Evolutionary conservation across 37 sponge, comb jelly and placozoan genomes (phyloP).

Genomic region (Tethya wilhelma): DNA sequence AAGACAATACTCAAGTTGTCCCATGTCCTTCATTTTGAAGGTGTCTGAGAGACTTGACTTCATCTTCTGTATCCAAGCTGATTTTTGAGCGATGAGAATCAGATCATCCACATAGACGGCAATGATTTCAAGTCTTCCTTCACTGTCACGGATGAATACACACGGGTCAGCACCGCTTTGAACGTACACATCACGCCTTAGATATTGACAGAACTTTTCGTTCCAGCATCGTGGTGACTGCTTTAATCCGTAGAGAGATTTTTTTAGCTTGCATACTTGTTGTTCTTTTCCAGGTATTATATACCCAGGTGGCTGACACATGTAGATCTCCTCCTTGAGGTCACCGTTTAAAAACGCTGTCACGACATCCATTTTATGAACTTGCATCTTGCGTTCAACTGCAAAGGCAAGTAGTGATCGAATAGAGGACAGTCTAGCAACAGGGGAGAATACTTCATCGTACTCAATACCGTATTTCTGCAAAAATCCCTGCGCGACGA

Average conservation of each 20-base stretch:
- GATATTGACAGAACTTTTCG: slow-evolving; percentile 12
- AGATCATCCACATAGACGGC: slow-evolving; percentile 57
- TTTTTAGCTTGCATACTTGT: slow-evolving; percentile 43
- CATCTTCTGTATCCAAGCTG: slow-evolving; percentile 18
- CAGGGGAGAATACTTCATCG: slow-evolving; percentile 48
- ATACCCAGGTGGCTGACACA: slow-evolving; percentile 39
- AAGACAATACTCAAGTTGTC: slow-evolving; percentile 41
- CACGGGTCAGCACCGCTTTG: slow-evolving; percentile 37
- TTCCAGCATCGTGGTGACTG: slow-evolving; percentile 55
- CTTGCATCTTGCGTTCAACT: slow-evolving; percentile 41
- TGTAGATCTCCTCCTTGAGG: slow-evolving; percentile 50
- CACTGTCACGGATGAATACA: slow-evolving; percentile 6
- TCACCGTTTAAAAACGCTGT: slow-evolving; percentile 53
- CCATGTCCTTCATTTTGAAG: slow-evolving; percentile 63
- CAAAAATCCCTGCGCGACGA: slow-evolving; percentile 40
- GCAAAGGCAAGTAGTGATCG: slow-evolving; percentile 50
- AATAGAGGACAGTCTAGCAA: slow-evolving; percentile 33
- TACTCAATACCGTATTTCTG: slow-evolving; percentile 40
- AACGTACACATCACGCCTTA: neutral
- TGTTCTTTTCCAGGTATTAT: slow-evolving; percentile 35
- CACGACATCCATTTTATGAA: slow-evolving; percentile 58
- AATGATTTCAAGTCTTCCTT: slow-evolving; percentile 15
- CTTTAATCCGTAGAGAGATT: slow-evolving; percentile 58
- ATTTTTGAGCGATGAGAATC: slow-evolving; percentile 14
- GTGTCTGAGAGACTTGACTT: slow-evolving; percentile 8